phyloP scores from a whole-genome alignment of 2,113 vertebrate genomes.

The Symphodus melops region DNA sequence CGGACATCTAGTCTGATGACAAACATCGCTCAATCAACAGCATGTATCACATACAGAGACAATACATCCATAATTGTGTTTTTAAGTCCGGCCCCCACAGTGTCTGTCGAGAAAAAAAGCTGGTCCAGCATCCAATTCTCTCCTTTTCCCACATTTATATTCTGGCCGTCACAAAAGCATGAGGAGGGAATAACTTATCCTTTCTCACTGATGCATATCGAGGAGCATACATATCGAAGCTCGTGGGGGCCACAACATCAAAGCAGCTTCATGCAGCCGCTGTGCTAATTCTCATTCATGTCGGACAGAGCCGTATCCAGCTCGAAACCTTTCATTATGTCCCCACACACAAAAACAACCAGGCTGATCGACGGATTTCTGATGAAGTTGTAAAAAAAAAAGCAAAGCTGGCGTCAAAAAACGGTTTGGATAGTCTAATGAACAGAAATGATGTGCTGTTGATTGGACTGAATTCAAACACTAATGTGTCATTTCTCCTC shows the following conservation, averaged over 20 bases:
- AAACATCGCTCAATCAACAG: too few species aligned
- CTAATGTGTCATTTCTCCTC: not conserved
- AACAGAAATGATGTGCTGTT: not conserved
- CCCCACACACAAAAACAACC: not conserved
- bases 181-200: slow-evolving; percentile 34
- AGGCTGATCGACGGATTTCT: slow-evolving; percentile 1
- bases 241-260: slow-evolving; percentile 48
- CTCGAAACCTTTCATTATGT: slow-evolving; percentile 35
- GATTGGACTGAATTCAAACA: not conserved
- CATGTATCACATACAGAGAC: too few species aligned
- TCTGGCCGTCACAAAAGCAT: slow-evolving; percentile 1
- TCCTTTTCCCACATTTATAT: slow-evolving; percentile 8
- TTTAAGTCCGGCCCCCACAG: too few species aligned
- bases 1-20: too few species aligned
- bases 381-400: not conserved
- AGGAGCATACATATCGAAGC: slow-evolving; percentile 58
- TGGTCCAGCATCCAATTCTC: not conserved
- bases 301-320: slow-evolving; percentile 22
- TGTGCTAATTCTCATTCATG: slow-evolving; percentile 55
- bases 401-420: not conserved
- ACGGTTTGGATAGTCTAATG: not conserved
- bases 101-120: too few species aligned
- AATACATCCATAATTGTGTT: too few species aligned
- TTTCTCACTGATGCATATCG: slow-evolving; percentile 52
- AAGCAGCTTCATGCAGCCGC: slow-evolving; percentile 38